Evolutionary conservation across 2,888 invertebrate species (phyloP).

Genomic region (Pachymerium ferrugineum): DNA sequence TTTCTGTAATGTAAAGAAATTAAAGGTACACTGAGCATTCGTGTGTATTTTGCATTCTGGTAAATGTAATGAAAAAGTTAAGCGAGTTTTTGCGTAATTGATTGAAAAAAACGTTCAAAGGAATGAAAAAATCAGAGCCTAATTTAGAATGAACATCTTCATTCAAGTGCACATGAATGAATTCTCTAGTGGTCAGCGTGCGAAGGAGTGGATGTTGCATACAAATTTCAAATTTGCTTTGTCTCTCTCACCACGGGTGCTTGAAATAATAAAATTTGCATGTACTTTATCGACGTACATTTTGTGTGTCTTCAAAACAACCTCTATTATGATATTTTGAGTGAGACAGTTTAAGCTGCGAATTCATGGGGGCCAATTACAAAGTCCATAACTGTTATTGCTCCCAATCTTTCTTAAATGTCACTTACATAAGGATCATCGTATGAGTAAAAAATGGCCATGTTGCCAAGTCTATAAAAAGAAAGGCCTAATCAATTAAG

Average conservation of each 20-base stretch:
- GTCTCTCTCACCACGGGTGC: conserved; percentile 1
- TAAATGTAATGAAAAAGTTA: too few relatives aligned
- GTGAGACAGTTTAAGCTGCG: too few relatives aligned
- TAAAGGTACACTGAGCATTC: too few relatives aligned
- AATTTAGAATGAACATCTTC: not conserved
- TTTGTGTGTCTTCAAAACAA: too few relatives aligned
- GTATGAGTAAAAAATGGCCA: not conserved
- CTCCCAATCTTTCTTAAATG: not conserved
- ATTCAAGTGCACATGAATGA: not conserved
- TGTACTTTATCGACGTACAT: too few relatives aligned
- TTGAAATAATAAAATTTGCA: conserved; percentile 23
- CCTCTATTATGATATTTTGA: too few relatives aligned
- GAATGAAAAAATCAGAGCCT: not conserved
- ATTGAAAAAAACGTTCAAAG: not conserved
- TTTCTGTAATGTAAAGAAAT: too few relatives aligned
- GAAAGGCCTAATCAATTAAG: conserved; percentile 26
- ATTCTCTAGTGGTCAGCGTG: conserved; percentile 16
- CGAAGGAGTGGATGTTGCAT: not conserved
- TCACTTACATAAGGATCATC: not conserved
- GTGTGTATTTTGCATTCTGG: too few relatives aligned
- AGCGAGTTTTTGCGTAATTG: not conserved
- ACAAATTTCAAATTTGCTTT: conserved; percentile 7
- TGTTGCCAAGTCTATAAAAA: conserved; percentile 15
- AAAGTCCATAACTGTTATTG: not conserved
- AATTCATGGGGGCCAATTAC: too few relatives aligned